Base-by-base conservation (phyloP, 1,140 invertebrate species). In the Papilio machaon region DNA sequence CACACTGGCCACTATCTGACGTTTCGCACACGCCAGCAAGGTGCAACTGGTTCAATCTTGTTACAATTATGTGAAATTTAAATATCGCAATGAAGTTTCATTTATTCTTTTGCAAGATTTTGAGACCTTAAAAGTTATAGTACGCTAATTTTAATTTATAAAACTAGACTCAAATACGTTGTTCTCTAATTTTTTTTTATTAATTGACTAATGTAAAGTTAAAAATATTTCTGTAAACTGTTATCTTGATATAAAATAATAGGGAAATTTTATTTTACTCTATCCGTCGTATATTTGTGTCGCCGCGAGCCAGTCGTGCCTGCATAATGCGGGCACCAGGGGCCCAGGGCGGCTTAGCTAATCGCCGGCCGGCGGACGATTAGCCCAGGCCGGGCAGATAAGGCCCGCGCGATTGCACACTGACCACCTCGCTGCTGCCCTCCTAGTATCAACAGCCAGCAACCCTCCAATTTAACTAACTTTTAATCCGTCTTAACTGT, bases 401-500 rank as follows among this genome's bases (percentile, higher is more conserved):
- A 94, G 89, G 89, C 87, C 87, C 91, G 91, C 90, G 87, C 91
- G 90, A 93, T 92, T 91, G 90, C 90, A 85, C 86, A 87, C 89
- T 94, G 92, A 91, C 92, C 92, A 84, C 91, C 79, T 85, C 85
- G 86, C 86, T 86, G 47, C 11, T 88, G 88, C 35, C 47, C 76
- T 80, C 85, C 89, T 89, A 87, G 87, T 91, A 86, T 83, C 85
- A 85, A 84, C 73, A 79, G 81, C 75, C 83, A 67, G 10, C 83
- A 86, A 81, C 88, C 86, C 88, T 84, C 84, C 79, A 84, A 85
- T 83, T 88, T 84, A 67, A 77, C 75, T 77, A 77, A 79, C 77
- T 79, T 79, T 79, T 79, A 79, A 79, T 79, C 77, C 77, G 47
- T 79, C 77, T 64, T 77, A 15, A 52, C 74, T 49, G 38, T 23